Evolutionary conservation across 2,888 invertebrate genomes (phyloP), one percentile per base, ranked within the genome.

Genomic region (Heliothis peltigera): DNA sequence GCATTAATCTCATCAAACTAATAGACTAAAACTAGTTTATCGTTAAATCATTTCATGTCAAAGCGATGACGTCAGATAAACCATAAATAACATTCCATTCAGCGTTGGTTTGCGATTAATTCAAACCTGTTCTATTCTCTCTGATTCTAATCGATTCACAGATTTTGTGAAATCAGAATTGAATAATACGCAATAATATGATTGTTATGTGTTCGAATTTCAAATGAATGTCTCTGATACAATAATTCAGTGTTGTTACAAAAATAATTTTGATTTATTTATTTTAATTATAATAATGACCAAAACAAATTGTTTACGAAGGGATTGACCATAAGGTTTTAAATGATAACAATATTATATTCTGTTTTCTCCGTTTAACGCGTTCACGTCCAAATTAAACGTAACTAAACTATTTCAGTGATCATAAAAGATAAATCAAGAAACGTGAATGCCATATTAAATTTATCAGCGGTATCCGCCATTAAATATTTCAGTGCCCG

Each of bases 21-120:
- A 22, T 32, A 39, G 18, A 15, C 39, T 21, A 54, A 54, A 44
- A 19, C 32, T 21, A 25, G 7, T 66, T 49, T 8, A 39, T 57
- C 57, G 52, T 53, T 48, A 51, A 72, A 64, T 72, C 8, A 56
- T 60, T 44, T 19, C 55, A 48, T 51, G 59, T 70, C 59, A 64
- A 75, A 70, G 57, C 67, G 64, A 47, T 49, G 58, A 67, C 70
- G 51, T 75, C 65, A 71, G 73, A 75, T 81, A 77, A 75, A 81
- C 82, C 75, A 70, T 79, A 80, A 81, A 83, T 83, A 76, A 81
- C 78, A 83, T 75, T 79, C 66, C 65, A 58, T 64, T 74, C 77
- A 81, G 77, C 76, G 59, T 70, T 75, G 64, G 74, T 80, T 78
- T 79, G 73, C 73, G 68, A 68, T 66, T 79, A 69, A 49, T 54